phyloP scores from a whole-genome alignment of 2,888 invertebrate genomes.

The Pomacea canaliculata region DNA sequence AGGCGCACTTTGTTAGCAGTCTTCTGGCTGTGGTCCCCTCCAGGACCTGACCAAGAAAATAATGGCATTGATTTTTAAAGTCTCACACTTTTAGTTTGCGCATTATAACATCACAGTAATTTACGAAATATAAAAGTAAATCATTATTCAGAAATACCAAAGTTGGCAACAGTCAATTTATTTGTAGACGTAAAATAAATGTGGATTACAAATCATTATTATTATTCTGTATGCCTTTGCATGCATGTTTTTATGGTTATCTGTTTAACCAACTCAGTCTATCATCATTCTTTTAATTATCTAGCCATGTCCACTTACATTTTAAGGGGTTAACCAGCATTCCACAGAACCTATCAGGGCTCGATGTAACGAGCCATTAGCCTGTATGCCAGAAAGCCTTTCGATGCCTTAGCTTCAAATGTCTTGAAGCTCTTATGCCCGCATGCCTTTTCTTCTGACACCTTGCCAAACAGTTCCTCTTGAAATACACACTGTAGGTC shows the following conservation, averaged over 20 bases:
- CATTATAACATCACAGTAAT: no score
- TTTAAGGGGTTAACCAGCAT: constrained; percentile 85
- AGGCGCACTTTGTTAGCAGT: constrained; percentile 84
- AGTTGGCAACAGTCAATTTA: no score
- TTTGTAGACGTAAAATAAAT: no score
- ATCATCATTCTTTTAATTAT: not conserved
- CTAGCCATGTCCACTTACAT: constrained; percentile 72
- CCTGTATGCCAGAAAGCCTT: constrained; percentile 87
- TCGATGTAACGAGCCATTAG: constrained; percentile 85
- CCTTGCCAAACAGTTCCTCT: constrained; percentile 88
- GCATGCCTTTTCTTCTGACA: constrained; percentile 91
- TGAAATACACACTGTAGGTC: constrained; percentile 86
- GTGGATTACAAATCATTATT: no score
- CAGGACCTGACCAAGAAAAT: constrained; percentile 71
- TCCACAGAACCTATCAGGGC: constrained; percentile 81
- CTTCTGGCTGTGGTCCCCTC: constrained; percentile 83
- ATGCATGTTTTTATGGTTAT: no score
- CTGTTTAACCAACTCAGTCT: not conserved
- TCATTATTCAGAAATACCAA: no score
- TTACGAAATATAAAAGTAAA: no score
- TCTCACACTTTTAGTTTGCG: no score
- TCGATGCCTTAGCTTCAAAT: constrained; percentile 76
- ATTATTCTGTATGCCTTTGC: no score
- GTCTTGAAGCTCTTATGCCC: constrained; percentile 82
- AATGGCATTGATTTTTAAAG: no score